Evolutionary conservation across 2,797 vertebrate species (phyloP).

Genomic region (Lates japonicus): DNA sequence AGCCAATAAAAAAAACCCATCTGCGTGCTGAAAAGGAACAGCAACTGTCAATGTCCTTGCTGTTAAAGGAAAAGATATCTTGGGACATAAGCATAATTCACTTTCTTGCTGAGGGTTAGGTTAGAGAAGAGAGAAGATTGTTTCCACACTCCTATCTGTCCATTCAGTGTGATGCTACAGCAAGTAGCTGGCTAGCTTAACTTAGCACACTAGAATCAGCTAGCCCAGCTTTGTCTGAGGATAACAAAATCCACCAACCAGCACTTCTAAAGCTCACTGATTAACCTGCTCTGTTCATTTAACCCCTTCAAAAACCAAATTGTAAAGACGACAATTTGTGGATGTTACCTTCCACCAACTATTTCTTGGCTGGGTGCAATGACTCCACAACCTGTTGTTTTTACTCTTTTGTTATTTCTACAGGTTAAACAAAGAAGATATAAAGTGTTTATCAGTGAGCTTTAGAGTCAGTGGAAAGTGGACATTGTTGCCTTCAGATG

Average conservation of each 20-base stretch:
- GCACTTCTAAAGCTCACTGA: not conserved
- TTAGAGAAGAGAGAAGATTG: not conserved
- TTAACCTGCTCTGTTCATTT: not conserved
- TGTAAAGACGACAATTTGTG: not conserved
- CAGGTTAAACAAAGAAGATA: not conserved
- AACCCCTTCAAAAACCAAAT: not conserved
- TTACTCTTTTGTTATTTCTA: not conserved
- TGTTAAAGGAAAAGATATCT: not conserved
- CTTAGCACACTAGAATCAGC: not conserved
- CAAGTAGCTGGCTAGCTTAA: not conserved
- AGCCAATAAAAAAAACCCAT: conserved; percentile 25
- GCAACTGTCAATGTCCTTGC: not conserved
- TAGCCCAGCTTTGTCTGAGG: not conserved
- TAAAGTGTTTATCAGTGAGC: not conserved
- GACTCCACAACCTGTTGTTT: not conserved
- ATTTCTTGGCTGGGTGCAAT: not conserved
- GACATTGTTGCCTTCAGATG: not conserved
- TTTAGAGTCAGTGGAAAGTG: not conserved
- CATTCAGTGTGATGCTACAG: not conserved
- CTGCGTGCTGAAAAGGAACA: not conserved
- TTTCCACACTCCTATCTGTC: too few species aligned
- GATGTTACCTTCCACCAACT: not conserved
- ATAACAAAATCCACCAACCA: not conserved
- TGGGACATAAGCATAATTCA: not conserved
- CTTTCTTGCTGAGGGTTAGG: not conserved